Percentiles rank a stretch among this genome's conserved stretches.
phyloP scores from a whole-genome alignment of 1,140 invertebrate species.

The Drosophila rhopaloa region DNA sequence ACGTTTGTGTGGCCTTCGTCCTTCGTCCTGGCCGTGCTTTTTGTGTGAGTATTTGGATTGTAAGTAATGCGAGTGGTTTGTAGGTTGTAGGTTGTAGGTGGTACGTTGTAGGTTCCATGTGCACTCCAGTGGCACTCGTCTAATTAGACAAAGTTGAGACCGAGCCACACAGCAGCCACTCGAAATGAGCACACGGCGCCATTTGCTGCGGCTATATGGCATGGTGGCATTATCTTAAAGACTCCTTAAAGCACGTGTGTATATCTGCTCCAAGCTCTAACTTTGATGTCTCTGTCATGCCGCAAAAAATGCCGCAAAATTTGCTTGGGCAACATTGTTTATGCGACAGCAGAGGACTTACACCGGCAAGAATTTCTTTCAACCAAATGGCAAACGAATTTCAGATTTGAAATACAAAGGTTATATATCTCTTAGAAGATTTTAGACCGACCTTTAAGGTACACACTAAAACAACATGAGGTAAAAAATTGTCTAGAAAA shows the following conservation, averaged over 20 bases:
- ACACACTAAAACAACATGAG: too few species aligned
- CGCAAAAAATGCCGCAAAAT: conserved; percentile 74
- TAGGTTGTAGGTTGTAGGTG: conserved; percentile 3
- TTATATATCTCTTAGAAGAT: background rate
- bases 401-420: background rate
- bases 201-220: conserved; percentile 35
- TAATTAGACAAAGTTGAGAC: conserved; percentile 80
- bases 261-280: conserved; percentile 20
- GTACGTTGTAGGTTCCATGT: conserved; percentile 31
- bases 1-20: conserved; percentile 57
- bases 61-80: conserved; percentile 50
- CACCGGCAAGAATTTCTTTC: conserved; percentile 1
- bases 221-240: conserved; percentile 55
- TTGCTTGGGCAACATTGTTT: conserved; percentile 78
- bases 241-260: conserved; percentile 58
- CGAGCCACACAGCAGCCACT: conserved; percentile 44
- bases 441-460: background rate
- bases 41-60: conserved; percentile 37
- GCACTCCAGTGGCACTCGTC: conserved; percentile 75
- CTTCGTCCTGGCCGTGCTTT: conserved; percentile 47
- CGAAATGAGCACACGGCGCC: conserved; percentile 48
- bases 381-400: background rate
- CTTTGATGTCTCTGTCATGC: conserved; percentile 68
- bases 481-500: too few species aligned
- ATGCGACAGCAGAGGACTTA: conserved; percentile 26